phyloP scores from a whole-genome alignment of 2,888 invertebrate genomes.

The Nasonia oneida region DNA sequence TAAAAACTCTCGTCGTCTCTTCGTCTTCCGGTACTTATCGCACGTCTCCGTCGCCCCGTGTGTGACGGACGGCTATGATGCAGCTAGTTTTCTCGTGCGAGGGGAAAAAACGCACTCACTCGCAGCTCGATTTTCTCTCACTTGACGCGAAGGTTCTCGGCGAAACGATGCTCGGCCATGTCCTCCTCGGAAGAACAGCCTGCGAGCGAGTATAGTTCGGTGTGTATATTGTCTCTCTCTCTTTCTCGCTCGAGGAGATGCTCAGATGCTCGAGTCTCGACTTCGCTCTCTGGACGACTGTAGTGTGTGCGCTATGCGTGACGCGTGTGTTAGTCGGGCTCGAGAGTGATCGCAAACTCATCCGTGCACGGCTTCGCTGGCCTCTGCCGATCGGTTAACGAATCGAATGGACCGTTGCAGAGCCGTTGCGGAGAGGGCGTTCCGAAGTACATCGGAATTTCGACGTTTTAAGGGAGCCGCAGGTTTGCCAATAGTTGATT shows the following conservation, averaged over 20 bases:
- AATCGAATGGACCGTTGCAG: neutral
- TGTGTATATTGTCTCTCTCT: neutral
- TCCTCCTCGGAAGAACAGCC: slow-evolving; percentile 66
- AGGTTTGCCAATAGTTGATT: neutral
- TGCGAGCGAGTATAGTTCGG: neutral
- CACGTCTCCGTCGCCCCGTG: neutral
- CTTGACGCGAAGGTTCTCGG: slow-evolving; percentile 75
- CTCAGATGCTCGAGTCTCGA: neutral
- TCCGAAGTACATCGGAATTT: neutral
- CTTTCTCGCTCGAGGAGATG: neutral
- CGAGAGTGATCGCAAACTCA: neutral
- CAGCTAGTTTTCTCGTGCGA: neutral
- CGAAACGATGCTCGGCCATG: slow-evolving; percentile 77
- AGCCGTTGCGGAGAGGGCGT: neutral
- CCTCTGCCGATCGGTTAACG: neutral
- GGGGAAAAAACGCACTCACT: neutral
- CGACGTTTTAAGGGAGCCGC: neutral
- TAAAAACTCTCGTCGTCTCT: neutral
- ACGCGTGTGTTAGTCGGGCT: neutral
- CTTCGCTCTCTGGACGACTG: neutral
- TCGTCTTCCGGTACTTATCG: neutral
- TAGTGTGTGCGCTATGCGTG: too few species aligned
- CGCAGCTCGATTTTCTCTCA: slow-evolving; percentile 56
- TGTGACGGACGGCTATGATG: neutral
- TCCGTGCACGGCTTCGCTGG: neutral